Evolutionary conservation across 2,797 vertebrate species (phyloP).

Genomic region (Chaetophractus vellerosus): DNA sequence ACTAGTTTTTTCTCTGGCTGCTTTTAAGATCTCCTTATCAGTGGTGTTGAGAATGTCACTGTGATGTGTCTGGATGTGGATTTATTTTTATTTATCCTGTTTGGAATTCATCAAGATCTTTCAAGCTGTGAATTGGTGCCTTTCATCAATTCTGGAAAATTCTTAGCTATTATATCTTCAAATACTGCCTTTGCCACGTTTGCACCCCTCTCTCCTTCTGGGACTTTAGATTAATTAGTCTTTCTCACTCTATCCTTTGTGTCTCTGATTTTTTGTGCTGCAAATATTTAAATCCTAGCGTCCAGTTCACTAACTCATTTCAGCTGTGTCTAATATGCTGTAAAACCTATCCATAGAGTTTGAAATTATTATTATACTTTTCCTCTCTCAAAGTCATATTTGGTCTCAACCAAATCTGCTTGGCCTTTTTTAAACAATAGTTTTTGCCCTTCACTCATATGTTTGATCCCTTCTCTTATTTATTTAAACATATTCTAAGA

Average conservation of each 20-base stretch:
- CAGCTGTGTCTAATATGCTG: slow-evolving; percentile 31
- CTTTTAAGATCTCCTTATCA: neutral
- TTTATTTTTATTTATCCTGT: slow-evolving; percentile 55
- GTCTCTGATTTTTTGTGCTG: slow-evolving; percentile 17
- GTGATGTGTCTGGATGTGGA: neutral
- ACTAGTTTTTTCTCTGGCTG: neutral
- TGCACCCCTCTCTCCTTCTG: neutral
- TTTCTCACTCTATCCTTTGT: neutral
- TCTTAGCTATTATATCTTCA: slow-evolving; percentile 12
- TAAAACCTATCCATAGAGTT: slow-evolving; percentile 36
- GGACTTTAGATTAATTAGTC: slow-evolving; percentile 47
- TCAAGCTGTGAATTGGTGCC: slow-evolving; percentile 48
- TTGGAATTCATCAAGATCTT: slow-evolving; percentile 64
- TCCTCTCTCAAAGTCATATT: slow-evolving; percentile 66
- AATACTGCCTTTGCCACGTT: neutral
- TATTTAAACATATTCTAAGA: neutral
- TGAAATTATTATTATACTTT: slow-evolving; percentile 56
- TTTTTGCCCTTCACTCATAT: neutral
- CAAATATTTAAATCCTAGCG: slow-evolving; percentile 23
- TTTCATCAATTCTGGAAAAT: slow-evolving; percentile 57
- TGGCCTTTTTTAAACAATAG: neutral
- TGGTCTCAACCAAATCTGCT: neutral
- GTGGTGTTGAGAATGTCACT: neutral
- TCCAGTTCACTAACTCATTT: slow-evolving; percentile 49
- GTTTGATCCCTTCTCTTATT: neutral